These are phyloP conservation scores for Zaprionus nigranus DNA, from an alignment of 1,140 invertebrate species.

Conservation along the genomic window DNA sequence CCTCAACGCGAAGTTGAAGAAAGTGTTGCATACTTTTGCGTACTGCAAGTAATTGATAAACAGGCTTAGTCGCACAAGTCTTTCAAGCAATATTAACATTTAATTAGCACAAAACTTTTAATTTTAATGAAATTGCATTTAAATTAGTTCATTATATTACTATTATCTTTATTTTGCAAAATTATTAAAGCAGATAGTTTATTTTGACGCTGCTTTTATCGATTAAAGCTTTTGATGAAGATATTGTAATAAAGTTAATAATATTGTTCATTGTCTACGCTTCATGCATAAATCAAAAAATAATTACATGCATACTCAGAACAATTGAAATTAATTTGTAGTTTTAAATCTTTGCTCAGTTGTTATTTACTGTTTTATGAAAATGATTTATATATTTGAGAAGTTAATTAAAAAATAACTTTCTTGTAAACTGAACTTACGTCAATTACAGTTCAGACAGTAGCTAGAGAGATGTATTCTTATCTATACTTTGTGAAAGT, in stretches of 20 bases:
- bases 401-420: neutral
- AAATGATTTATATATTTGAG: neutral
- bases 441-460: neutral
- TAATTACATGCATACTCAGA: neutral
- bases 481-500: neutral
- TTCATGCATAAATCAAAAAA: neutral
- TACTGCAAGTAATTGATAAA: neutral
- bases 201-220: neutral
- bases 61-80: neutral
- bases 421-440: too few relatives aligned
- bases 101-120: neutral
- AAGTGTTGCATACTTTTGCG: slow-evolving; percentile 26
- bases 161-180: neutral
- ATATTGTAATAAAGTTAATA: neutral
- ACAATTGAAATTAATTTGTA: neutral
- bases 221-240: neutral
- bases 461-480: neutral
- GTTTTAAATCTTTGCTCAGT: neutral
- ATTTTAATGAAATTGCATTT: neutral
- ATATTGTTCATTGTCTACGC: neutral
- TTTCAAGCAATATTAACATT: neutral
- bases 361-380: neutral
- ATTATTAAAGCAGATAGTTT: neutral
- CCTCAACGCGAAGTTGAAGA: neutral
- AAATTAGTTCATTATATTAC: neutral